These are phyloP conservation scores for Steatornis caripensis DNA, from an alignment of 2,113 vertebrate species.

Conservation along the genomic window DNA sequence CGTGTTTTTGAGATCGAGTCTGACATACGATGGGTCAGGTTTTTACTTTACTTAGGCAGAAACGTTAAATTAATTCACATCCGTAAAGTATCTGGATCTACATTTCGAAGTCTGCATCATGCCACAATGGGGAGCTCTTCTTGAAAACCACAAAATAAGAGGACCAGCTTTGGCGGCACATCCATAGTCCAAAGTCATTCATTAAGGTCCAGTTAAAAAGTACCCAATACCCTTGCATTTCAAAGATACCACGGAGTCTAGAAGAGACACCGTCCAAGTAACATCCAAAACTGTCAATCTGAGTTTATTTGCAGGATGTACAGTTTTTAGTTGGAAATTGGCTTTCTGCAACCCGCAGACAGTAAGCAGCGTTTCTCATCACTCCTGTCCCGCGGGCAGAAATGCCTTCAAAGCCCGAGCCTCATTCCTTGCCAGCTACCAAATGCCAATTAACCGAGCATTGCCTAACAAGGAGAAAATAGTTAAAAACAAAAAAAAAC, in stretches of 20 bases:
- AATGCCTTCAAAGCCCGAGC: not conserved
- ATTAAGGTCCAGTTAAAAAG: not conserved
- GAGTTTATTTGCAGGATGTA: not conserved
- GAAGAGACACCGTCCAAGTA: no score
- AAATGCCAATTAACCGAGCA: not conserved
- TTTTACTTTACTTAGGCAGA: not conserved
- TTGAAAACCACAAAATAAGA: not conserved
- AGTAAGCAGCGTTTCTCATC: not conserved
- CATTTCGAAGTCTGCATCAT: not conserved
- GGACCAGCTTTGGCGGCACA: not conserved
- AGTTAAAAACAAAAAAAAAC: no score
- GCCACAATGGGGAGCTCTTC: not conserved
- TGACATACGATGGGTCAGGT: rapidly evolving
- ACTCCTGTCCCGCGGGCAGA: not conserved
- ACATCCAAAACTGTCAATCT: no score
- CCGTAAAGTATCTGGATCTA: not conserved
- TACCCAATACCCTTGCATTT: not conserved
- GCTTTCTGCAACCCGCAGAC: not conserved
- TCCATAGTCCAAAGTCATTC: no score
- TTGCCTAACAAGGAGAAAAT: not conserved
- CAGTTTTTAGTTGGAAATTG: not conserved
- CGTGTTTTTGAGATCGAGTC: not conserved
- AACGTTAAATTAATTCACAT: not conserved
- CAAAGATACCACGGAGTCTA: not conserved
- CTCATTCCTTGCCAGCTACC: not conserved